Conservation (phyloP, 2,113 vertebrate genomes). For the Galemys pyrenaicus region DNA sequence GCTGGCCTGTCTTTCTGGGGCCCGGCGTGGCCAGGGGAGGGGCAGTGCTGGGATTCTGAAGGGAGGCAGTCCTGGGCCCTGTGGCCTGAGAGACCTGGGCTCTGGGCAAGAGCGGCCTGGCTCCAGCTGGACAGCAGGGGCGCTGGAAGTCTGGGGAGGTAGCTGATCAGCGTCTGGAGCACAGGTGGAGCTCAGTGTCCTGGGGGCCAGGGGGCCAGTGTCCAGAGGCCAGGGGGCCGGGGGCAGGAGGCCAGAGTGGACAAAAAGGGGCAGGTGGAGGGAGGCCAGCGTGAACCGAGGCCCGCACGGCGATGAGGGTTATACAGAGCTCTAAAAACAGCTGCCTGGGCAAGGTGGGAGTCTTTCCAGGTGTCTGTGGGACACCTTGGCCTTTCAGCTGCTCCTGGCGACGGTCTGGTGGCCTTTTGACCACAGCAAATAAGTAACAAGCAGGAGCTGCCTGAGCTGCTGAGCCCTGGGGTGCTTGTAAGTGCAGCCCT, state of each 20-base stretch:
- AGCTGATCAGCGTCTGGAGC: background rate
- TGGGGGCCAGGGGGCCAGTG: background rate
- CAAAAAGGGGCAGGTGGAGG: too few relatives aligned
- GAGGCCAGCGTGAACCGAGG: too few relatives aligned
- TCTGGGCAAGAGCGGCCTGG: background rate
- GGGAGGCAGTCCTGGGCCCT: background rate
- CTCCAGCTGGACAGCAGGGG: background rate
- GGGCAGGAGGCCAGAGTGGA: too few relatives aligned
- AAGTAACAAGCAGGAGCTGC: accelerated
- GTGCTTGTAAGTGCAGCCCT: accelerated
- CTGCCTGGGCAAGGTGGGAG: background rate
- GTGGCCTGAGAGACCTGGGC: background rate
- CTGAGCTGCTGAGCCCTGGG: accelerated
- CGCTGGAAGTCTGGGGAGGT: background rate
- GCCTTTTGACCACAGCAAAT: too few relatives aligned
- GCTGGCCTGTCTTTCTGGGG: background rate
- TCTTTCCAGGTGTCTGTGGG: background rate
- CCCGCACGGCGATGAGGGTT: too few relatives aligned
- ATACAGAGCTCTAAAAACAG: background rate
- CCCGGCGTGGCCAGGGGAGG: background rate
- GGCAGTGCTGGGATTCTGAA: background rate
- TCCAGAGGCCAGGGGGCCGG: too few relatives aligned
- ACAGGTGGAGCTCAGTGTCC: background rate
- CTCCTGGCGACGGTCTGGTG: background rate
- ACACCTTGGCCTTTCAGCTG: background rate